phyloP scores from a whole-genome alignment of 2,113 vertebrate species.

The Anhinga rufa region DNA sequence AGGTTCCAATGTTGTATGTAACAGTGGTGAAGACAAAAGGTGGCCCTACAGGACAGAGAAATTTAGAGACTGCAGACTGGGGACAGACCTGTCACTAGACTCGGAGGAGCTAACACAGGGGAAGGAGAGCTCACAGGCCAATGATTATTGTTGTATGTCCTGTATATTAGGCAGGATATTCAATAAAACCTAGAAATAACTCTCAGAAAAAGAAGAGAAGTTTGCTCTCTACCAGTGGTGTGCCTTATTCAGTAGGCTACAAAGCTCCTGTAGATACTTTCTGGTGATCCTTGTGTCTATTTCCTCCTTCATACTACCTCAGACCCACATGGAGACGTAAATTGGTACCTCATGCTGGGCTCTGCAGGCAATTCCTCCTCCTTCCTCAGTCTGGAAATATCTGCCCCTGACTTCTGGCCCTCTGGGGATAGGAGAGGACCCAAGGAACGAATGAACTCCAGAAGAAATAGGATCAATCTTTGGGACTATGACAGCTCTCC shows the following conservation, averaged over 20 bases:
- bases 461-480: background rate
- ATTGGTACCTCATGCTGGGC: background rate
- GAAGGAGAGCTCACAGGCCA: background rate
- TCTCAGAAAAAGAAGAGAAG: accelerated
- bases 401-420: background rate
- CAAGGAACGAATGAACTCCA: background rate
- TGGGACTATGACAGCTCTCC: background rate
- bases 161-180: background rate
- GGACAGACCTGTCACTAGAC: background rate
- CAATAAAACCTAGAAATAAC: background rate
- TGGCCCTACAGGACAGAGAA: background rate
- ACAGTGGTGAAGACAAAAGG: background rate
- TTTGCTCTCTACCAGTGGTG: background rate
- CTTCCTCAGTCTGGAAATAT: background rate
- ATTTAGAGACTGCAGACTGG: background rate
- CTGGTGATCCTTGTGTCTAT: background rate
- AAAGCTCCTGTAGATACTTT: background rate
- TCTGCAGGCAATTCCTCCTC: background rate
- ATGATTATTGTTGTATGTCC: background rate
- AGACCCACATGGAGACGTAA: background rate
- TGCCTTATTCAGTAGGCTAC: background rate
- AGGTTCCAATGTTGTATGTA: background rate
- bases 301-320: background rate
- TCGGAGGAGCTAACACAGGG: background rate
- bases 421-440: background rate